Base-by-base conservation (phyloP, 2,113 vertebrate species). In the Petaurus breviceps region DNA sequence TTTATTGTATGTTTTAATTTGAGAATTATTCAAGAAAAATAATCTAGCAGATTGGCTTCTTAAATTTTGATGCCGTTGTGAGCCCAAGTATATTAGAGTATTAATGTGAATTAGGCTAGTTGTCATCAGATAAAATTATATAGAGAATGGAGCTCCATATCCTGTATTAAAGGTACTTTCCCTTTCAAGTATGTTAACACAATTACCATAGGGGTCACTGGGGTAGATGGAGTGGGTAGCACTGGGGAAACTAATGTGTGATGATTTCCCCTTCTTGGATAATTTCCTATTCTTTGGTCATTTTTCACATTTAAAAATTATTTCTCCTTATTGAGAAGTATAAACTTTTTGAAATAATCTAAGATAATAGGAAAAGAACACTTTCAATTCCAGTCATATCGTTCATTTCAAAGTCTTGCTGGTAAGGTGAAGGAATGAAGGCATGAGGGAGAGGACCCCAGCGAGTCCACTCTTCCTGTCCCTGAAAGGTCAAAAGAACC, bases 401-500 rank as follows among this genome's bases (percentile, higher is more conserved):
- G 84, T 91, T 24, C 22, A 51, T 93, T 93, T 31, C 91, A 51
- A 51, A 93, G 68, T 96, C 97, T 93, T 96, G 89, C 90, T 97
- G 96, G 97, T 96, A 49, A 96, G 51, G 95, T 52, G 84, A 92
- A 96, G 91, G 93, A 95, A 95, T 92, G 95, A 95, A 96, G 26
- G 47, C 1, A 51, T 90, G 55, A 96, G 97, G 96, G 51, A 90
- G 92, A 90, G 95, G 97, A 90, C 61, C 5, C 31, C 68, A 8
- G 19, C 91, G 51, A 91, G 96, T 47, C 89, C 93, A 91, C 68
- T 97, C 37, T 96, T 24, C 95, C 57, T 51, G 0, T 97, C 95
- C 19, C 90, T 97, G 97, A 97, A 96, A 92, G 53, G 95, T 96
- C 93, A 12, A 97, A 98, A 98, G 95, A 97, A 97, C 97, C 97